Evolutionary conservation across 2,113 vertebrate genomes (phyloP).

Genomic region (Paradisaea rubra): DNA sequence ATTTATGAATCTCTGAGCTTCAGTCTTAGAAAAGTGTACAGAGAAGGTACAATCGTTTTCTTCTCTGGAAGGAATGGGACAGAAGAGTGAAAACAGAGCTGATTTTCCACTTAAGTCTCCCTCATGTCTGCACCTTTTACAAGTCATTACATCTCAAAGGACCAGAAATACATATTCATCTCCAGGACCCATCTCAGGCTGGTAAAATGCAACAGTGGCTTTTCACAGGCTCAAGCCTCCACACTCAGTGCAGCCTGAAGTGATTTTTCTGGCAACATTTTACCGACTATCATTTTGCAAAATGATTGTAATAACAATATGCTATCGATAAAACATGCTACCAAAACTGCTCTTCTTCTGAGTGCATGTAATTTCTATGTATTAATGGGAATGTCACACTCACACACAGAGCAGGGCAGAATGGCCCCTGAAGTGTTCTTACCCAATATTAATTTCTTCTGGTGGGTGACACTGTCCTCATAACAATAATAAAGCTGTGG

Average conservation of each 20-base stretch:
- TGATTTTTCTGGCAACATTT: not conserved
- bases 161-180: not conserved
- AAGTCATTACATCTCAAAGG: not conserved
- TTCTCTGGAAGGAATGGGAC: not conserved
- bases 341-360: not conserved
- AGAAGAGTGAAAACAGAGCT: not conserved
- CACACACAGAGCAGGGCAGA: not conserved
- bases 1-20: not conserved
- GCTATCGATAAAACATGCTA: not conserved
- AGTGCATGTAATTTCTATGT: not conserved
- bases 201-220: not conserved
- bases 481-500: not conserved
- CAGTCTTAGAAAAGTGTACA: not conserved
- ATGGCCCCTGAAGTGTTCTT: constrained; percentile 8
- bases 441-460: constrained; percentile 4
- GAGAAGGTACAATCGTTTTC: not conserved
- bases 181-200: not conserved
- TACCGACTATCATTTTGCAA: not conserved
- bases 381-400: not conserved
- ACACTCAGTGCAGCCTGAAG: not conserved
- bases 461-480: not conserved
- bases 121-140: not conserved
- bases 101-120: not conserved
- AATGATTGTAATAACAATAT: not conserved
- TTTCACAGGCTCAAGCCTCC: not conserved